phyloP scores from a whole-genome alignment of 2,888 invertebrate species.

The Pyrrhosoma nymphula region DNA sequence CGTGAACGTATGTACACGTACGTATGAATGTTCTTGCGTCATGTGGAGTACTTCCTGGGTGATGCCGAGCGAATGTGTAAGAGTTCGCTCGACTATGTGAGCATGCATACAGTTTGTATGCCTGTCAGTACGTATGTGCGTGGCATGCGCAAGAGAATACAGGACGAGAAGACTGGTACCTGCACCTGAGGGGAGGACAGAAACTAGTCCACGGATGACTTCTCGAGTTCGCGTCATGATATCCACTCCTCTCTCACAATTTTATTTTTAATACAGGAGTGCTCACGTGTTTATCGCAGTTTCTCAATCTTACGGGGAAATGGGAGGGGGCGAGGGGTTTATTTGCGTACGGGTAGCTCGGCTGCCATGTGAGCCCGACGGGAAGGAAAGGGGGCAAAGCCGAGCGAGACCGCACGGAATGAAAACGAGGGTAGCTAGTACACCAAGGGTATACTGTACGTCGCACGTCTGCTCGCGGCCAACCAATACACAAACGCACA shows the following conservation, averaged over 20 bases:
- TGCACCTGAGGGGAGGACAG: background rate
- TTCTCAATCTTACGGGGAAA: background rate
- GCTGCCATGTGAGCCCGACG: background rate
- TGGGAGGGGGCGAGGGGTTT: background rate
- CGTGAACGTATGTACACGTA: background rate
- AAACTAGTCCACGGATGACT: slow-evolving; percentile 41
- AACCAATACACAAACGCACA: background rate
- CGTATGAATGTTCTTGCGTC: background rate
- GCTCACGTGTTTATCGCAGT: slow-evolving; percentile 8
- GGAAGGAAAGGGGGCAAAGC: background rate
- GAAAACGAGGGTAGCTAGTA: slow-evolving; percentile 19
- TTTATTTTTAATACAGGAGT: background rate
- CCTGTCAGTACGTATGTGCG: background rate
- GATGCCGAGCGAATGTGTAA: background rate
- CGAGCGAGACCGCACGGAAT: background rate
- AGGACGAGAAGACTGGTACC: background rate
- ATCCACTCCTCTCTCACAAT: background rate
- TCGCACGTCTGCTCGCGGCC: background rate
- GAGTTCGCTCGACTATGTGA: background rate
- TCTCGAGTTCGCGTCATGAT: background rate
- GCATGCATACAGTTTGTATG: background rate
- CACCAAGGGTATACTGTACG: background rate
- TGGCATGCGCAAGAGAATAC: background rate
- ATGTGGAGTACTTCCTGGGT: background rate
- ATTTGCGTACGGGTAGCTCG: slow-evolving; percentile 7